Conservation (phyloP, 1,140 invertebrate species). For the Acromyrmex echinatior region DNA sequence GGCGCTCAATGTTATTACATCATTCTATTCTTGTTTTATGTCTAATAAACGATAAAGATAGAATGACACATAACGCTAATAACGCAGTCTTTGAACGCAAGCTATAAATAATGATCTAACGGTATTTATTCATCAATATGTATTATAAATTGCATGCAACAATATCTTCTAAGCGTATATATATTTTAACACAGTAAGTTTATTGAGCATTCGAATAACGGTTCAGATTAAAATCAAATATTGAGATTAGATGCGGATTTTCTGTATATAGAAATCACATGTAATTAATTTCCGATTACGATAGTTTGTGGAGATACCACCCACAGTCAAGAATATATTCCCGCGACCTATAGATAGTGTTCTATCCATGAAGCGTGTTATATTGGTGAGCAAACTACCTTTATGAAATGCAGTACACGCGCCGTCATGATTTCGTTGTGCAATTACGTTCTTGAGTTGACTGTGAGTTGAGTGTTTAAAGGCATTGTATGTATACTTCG, state of each 20-base stretch:
- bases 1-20: too few species aligned
- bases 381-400: slow-evolving; percentile 84
- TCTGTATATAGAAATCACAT: slow-evolving; percentile 64
- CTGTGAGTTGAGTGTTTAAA: not conserved
- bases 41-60: too few species aligned
- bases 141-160: not conserved
- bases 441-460: slow-evolving; percentile 44
- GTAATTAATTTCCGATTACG: slow-evolving; percentile 55
- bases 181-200: slow-evolving; percentile 1
- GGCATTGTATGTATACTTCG: not conserved
- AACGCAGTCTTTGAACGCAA: too few species aligned
- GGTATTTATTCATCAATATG: slow-evolving; percentile 1
- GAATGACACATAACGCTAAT: too few species aligned
- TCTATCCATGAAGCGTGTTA: slow-evolving; percentile 75
- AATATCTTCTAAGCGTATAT: not conserved
- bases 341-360: slow-evolving; percentile 79
- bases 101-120: not conserved
- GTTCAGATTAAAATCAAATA: slow-evolving; percentile 53
- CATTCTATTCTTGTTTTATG: too few species aligned
- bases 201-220: slow-evolving; percentile 39
- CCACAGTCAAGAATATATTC: slow-evolving; percentile 78
- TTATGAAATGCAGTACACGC: slow-evolving; percentile 76
- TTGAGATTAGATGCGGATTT: slow-evolving; percentile 70
- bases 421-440: slow-evolving; percentile 58
- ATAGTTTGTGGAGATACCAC: slow-evolving; percentile 77